Evolutionary conservation across 2,113 vertebrate species (phyloP).

Genomic region (Lepidothrix coronata): DNA sequence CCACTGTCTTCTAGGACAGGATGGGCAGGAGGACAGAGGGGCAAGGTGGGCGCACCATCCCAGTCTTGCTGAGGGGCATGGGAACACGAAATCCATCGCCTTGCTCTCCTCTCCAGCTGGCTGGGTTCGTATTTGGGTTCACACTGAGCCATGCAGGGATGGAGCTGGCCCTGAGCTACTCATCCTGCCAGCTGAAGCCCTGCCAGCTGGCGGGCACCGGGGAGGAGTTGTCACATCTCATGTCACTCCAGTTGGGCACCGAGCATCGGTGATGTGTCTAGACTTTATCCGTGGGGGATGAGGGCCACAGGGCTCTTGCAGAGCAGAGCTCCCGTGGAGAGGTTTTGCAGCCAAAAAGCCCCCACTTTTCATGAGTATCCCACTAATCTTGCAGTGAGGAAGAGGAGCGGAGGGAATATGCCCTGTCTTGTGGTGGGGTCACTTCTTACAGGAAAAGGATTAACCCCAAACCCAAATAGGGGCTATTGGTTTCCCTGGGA

Average conservation of each 20-base stretch:
- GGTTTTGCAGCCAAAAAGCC: background rate
- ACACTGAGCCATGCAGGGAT: background rate
- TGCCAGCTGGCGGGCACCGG: background rate
- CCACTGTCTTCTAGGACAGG: background rate
- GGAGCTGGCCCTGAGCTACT: background rate
- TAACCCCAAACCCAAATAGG: background rate
- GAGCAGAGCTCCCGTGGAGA: background rate
- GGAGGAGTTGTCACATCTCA: background rate
- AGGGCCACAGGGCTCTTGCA: background rate
- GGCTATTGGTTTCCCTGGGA: background rate
- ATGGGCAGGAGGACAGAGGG: background rate
- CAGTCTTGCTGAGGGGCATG: fast-evolving
- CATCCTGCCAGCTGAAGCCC: background rate
- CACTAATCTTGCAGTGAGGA: background rate
- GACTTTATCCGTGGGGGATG: background rate
- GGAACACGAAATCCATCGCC: fast-evolving
- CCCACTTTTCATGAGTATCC: background rate
- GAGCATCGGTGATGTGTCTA: fast-evolving
- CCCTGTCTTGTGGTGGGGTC: fast-evolving
- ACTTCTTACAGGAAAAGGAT: background rate
- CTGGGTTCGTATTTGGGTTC: background rate
- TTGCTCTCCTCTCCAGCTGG: background rate
- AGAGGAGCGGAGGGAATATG: background rate
- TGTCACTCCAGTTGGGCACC: background rate
- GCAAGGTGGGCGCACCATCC: background rate